Base-by-base conservation (phyloP, 2,797 vertebrate genomes). In the Molothrus aeneus region DNA sequence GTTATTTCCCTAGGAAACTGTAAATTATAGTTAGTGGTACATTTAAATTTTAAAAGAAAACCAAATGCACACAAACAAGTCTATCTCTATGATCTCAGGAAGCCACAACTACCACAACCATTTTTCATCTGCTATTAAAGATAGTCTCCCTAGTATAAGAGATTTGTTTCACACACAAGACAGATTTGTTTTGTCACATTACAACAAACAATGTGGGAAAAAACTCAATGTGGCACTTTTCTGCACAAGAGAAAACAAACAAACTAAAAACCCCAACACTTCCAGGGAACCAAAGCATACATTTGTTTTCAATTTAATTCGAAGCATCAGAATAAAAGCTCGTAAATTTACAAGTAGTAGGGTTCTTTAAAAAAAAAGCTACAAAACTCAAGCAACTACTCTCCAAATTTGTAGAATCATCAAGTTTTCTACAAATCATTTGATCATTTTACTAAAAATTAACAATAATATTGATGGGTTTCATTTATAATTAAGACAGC, bases 31-130 rank as follows among this genome's bases (percentile, higher is more conserved):
- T 91, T 95, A 90, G 94, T 72, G 96, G 97, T 87, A 91, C 65
- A 75, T 69, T 79, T 89, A 70, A 86, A 91, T 60, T 90, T 88
- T 80, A 92, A 94, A 94, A 94, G 78, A 88, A 97, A 98, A 96
- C 69, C 85, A 96, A 97, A 95, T 36, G 42, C 22, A 94, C 2
- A 10, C 48, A 83, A 73, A 92, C n/a, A 94, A 65, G 9, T 63
- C 88, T 69, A 60, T 24, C 47, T 45, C 56, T 96, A 21, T 90
- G 96, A 95, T 95, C 51, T 92, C 61, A 92, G 94, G 77, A 98
- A 97, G 34, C 90, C 94, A 96, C 81, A 95, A 86, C 20, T 54
- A 95, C 91, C 95, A 96, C 95, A 96, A 90, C 8, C 50, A 59
- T 94, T 91, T 90, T 45, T 60, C 29, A 92, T 79, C 38, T 93